Conservation (phyloP, 1,140 invertebrate species). For the Amyelois transitella region DNA sequence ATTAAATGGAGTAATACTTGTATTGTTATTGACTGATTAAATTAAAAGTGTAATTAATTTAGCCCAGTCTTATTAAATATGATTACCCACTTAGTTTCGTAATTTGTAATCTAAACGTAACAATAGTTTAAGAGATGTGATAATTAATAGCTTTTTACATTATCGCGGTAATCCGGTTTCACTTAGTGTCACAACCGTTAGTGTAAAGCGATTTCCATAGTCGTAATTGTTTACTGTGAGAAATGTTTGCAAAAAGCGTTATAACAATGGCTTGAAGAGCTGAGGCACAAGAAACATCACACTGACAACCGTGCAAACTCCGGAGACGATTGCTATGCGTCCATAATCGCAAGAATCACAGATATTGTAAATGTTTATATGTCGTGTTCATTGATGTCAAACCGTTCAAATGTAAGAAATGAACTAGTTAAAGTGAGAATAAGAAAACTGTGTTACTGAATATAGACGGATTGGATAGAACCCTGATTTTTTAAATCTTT, state of each 20-base stretch:
- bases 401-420: too few relatives aligned
- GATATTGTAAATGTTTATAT: background rate
- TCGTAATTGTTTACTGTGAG: background rate
- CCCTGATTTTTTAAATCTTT: too few relatives aligned
- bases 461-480: too few relatives aligned
- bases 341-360: background rate
- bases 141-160: background rate
- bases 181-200: background rate
- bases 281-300: background rate
- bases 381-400: background rate
- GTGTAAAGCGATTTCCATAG: background rate
- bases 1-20: too few relatives aligned
- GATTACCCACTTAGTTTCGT: background rate
- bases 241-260: background rate
- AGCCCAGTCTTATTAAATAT: conserved; percentile 3
- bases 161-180: background rate
- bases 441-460: too few relatives aligned
- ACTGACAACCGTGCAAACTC: background rate
- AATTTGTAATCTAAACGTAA: background rate
- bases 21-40: too few relatives aligned
- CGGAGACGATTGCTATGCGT: background rate
- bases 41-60: too few relatives aligned
- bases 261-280: background rate
- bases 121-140: background rate
- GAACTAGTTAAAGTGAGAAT: too few relatives aligned